Percentiles rank a stretch among this genome's conserved stretches.
Evolutionary conservation across 2,797 vertebrate genomes (phyloP).

Genomic region (Dermochelys coriacea): DNA sequence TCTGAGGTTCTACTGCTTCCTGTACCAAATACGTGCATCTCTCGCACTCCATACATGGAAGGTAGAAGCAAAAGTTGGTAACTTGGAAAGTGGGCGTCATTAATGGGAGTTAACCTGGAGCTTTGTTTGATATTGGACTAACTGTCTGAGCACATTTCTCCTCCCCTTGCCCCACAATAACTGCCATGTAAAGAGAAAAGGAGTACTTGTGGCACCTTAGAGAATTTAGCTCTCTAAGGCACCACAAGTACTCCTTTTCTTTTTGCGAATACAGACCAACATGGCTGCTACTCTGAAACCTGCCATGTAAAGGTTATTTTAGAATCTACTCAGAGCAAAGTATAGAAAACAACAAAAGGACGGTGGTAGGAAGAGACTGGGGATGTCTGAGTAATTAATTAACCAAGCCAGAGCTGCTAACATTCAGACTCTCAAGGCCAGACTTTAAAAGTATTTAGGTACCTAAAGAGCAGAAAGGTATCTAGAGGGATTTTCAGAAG

Average conservation of each 20-base stretch:
- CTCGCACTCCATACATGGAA: background rate
- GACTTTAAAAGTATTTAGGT: background rate
- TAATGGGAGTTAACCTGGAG: background rate
- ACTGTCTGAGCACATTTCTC: background rate
- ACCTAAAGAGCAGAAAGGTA: background rate
- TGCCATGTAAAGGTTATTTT: background rate
- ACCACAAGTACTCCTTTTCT: too few species aligned
- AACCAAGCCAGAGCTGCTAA: background rate
- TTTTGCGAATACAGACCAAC: too few species aligned
- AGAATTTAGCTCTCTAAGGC: too few species aligned
- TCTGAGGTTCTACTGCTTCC: background rate
- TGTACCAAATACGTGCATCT: background rate
- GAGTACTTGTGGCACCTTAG: too few species aligned
- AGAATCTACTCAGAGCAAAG: background rate
- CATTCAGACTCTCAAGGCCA: background rate
- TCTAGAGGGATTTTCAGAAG: background rate
- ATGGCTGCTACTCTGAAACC: too few species aligned
- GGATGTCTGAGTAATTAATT: background rate
- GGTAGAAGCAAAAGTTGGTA: background rate
- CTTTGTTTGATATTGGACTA: background rate
- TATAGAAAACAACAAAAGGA: background rate
- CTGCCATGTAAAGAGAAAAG: background rate
- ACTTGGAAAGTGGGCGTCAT: background rate
- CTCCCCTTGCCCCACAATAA: background rate
- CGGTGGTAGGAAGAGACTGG: background rate